Base-by-base conservation (phyloP, 2,113 vertebrate species). In the Blennius ocellaris region DNA sequence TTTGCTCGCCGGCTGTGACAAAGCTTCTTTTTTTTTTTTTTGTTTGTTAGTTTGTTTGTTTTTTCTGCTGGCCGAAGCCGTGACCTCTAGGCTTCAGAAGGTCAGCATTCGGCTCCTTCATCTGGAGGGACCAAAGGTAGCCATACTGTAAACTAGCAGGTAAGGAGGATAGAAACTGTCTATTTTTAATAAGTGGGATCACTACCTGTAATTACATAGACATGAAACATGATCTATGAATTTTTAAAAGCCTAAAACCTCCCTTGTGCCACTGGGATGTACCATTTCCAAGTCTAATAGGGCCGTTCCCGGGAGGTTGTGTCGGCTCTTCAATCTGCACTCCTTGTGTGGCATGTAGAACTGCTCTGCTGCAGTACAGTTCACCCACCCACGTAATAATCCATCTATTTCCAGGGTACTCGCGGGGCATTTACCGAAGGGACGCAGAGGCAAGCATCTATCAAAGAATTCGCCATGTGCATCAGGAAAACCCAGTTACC, bases 21-120 rank as follows among this genome's bases (percentile, higher is more conserved):
- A 93, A 90, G 84, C 89, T 82, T 80, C 49, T 86, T 84, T 66
- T 75, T 50, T 51, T 68, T 60, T 82, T 66, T 56, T 67, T 67
- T 30, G 21, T 30, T 30, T 30, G 21, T 30, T 30, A 30, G 21
- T 30, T 55, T 10, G 21, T 30, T 30, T 30, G 21, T 5, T 53
- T 69, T 54, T 67, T 93, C 92, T 87, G 90, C 91, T 93, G 93
- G 89, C 89, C 90, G 83, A 53, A 92, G 80, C 56, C 75, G 83
- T 91, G 91, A 95, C 94, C 95, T 93, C 86, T 69, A 83, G 88
- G 81, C 80, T 87, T 74, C 65, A 37, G 67, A 77, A 92, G 95
- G 95, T 96, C 94, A 93, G 82, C 84, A 89, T 88, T 63, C 92
- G 95, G 95, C 96, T 94, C 94, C 81, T 51, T 69, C 86, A 83